These are phyloP conservation scores for Busseola fusca DNA, from an alignment of 2,888 invertebrate genomes.

Conservation along the genomic window DNA sequence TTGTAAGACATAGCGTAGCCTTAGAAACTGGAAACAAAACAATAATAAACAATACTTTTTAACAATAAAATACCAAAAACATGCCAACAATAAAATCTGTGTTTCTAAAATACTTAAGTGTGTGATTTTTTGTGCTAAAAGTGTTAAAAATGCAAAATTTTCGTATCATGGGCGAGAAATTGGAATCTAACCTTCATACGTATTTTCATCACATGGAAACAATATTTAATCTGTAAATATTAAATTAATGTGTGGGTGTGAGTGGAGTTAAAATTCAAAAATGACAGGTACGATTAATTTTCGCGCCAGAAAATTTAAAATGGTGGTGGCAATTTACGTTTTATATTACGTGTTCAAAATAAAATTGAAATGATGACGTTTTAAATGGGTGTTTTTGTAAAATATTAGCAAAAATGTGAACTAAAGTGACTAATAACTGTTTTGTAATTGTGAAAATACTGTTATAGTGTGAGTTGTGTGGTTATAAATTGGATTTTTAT, in stretches of 20 bases:
- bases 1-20: conserved; percentile 83
- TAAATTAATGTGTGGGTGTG: conserved; percentile 59
- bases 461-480: conserved; percentile 58
- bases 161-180: conserved; percentile 70
- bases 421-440: conserved; percentile 46
- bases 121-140: conserved; percentile 41
- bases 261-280: conserved; percentile 68
- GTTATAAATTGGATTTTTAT: conserved; percentile 58
- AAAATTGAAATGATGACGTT: conserved; percentile 86
- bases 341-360: conserved; percentile 85
- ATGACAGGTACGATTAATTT: conserved; percentile 79
- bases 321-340: conserved; percentile 79
- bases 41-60: conserved; percentile 84
- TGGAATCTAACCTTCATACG: conserved; percentile 75
- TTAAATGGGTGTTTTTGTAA: conserved; percentile 59
- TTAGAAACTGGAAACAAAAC: conserved; percentile 86
- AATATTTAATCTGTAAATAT: conserved; percentile 64
- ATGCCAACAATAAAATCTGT: conserved; percentile 31
- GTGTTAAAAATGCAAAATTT: conserved; percentile 49
- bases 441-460: conserved; percentile 51
- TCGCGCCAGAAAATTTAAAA: conserved; percentile 85
- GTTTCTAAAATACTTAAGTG: conserved; percentile 40
- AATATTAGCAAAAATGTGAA: conserved; percentile 77
- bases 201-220: conserved; percentile 64
- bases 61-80: conserved; percentile 47